Evolutionary conservation across 2,888 invertebrate genomes (phyloP), one percentile per base, ranked within the genome.

Genomic region (Drosophila anomalata): DNA sequence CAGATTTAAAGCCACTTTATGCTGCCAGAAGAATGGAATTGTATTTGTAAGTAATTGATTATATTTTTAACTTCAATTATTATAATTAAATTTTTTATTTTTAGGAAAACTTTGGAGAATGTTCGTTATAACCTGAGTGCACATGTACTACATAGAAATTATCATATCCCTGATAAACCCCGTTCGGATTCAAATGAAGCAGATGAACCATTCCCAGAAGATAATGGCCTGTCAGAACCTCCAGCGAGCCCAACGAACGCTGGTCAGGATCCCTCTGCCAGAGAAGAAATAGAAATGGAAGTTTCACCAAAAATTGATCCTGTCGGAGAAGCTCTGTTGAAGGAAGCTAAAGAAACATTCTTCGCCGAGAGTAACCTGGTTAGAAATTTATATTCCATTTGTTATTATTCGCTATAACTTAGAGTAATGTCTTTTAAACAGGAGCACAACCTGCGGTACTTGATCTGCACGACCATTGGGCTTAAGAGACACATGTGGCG

Each of bases 381-480:
- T 73, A 47, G 14, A 0, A 11, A 20, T 9, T 9, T 0, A 39
- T 11, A 36, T 5, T 14, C 0, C 7, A 2, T 14, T 6, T 33
- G 4, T 33, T 11, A 41, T 8, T 5, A 9, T 24, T 24, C 22
- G 3, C 3, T 4, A 24, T 5, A 24, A 0, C 22, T 24, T 24
- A 4, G 14, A 17, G 17, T 9, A n/a, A 24, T n/a, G 11, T 3
- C 3, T 20, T 2, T 12, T 1, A 2, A 47, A 39, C 31, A 85
- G 84, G 55, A 71, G 14, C 66, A 82, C 66, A 79, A 75, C 5
- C 17, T 85, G 7, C 56, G 48, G 14, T 73, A 75, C 14, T 55
- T 84, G 26, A 41, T 88, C 5, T 48, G 22, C 66, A 72, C 55
- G 0, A 81, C 67, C 39, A 17, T 41, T 6, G 87, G 83, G 0